phyloP scores from a whole-genome alignment of 2,797 vertebrate species.

The Zalophus californianus region DNA sequence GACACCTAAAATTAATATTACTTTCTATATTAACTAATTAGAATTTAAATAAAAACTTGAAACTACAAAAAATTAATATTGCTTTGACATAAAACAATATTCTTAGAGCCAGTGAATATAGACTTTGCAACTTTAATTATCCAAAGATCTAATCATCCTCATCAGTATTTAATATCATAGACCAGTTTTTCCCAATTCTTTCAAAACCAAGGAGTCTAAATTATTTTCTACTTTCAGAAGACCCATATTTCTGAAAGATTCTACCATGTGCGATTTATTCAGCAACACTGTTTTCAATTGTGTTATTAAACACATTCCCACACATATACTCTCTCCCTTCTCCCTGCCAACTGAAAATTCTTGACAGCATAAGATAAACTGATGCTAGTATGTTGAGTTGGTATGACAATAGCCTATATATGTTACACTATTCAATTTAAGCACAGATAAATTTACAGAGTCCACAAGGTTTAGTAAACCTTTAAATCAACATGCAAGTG shows the following conservation, averaged over 20 bases:
- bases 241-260: background rate
- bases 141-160: background rate
- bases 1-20: background rate
- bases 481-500: background rate
- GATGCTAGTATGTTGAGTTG: background rate
- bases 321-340: background rate
- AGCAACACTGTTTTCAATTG: background rate
- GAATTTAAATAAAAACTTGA: background rate
- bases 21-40: background rate
- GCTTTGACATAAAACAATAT: background rate
- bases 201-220: background rate
- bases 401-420: background rate
- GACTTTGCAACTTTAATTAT: slow-evolving; percentile 8
- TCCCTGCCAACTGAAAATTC: background rate
- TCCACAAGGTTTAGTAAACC: background rate
- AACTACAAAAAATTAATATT: background rate
- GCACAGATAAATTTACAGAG: background rate
- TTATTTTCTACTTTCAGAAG: background rate
- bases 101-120: background rate
- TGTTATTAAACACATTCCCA: background rate
- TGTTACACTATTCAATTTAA: background rate
- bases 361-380: background rate
- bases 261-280: background rate
- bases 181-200: background rate
- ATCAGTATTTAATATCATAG: slow-evolving; percentile 26